Conservation (phyloP, 1,140 invertebrate genomes). For the Aphelinus atriplicis region DNA sequence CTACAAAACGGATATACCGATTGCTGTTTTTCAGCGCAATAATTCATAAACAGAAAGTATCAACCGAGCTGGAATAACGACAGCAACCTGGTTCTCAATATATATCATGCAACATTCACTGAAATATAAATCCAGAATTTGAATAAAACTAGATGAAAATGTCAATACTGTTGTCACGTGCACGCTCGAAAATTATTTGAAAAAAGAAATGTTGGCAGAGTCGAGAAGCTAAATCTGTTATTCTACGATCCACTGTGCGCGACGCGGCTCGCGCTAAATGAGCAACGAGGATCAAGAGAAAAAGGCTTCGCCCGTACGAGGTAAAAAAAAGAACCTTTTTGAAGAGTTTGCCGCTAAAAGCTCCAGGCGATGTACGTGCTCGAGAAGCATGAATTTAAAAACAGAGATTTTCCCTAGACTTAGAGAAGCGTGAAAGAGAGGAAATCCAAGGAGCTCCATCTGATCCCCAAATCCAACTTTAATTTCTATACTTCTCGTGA, state of each 20-base stretch:
- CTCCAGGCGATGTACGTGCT: slow-evolving; percentile 4
- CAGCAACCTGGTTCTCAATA: no score
- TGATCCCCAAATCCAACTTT: slow-evolving; percentile 2
- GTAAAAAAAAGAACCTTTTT: slow-evolving; percentile 2
- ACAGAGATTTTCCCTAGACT: neutral
- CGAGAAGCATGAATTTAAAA: slow-evolving; percentile 12
- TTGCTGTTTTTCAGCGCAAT: no score
- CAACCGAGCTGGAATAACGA: no score
- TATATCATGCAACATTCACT: no score
- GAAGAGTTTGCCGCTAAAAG: neutral
- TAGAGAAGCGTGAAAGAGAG: neutral
- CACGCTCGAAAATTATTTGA: no score
- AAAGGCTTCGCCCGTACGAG: neutral
- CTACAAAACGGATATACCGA: no score
- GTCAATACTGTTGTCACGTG: no score
- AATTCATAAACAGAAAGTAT: no score
- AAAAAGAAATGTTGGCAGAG: slow-evolving; percentile 9
- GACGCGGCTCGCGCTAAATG: slow-evolving; percentile 25
- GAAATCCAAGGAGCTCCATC: neutral
- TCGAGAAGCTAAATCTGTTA: slow-evolving; percentile 43
- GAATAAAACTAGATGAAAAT: no score
- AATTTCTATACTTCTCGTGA: no score
- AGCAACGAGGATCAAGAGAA: neutral
- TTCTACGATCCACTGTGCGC: slow-evolving; percentile 44
- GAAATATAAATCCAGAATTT: no score